phyloP scores from a whole-genome alignment of 2,113 vertebrate genomes.

The Lagopus leucura region DNA sequence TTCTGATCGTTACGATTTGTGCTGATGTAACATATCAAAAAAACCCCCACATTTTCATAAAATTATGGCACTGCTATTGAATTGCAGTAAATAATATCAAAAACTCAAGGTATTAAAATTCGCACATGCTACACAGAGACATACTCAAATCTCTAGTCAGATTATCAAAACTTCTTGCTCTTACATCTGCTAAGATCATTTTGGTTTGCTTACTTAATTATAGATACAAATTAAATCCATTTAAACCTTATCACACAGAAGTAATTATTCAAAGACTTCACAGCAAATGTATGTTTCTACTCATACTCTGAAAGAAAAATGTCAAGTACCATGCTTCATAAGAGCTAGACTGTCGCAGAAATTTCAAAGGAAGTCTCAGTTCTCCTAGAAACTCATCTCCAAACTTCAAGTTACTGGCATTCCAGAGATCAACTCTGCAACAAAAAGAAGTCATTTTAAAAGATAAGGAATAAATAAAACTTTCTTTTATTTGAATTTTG shows the following conservation, averaged over 20 bases:
- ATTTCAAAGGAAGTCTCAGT: constrained; percentile 89
- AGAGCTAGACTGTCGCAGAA: constrained; percentile 87
- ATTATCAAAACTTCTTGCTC: constrained; percentile 39
- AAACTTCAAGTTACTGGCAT: constrained; percentile 97
- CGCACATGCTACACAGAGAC: background rate
- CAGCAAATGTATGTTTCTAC: constrained; percentile 37
- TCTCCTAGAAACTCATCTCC: constrained; percentile 97
- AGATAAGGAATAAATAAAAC: background rate
- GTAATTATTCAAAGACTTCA: constrained; percentile 45
- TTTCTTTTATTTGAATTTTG: background rate
- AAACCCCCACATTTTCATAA: background rate
- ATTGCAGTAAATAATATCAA: constrained; percentile 22
- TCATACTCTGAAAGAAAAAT: constrained; percentile 55
- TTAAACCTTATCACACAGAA: constrained; percentile 52
- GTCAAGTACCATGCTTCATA: constrained; percentile 91
- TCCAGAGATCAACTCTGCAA: constrained; percentile 95
- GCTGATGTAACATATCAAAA: background rate
- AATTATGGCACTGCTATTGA: background rate
- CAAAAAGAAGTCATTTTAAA: background rate
- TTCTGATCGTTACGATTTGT: background rate
- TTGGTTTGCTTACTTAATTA: constrained; percentile 38
- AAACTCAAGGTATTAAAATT: constrained; percentile 16
- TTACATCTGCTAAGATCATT: constrained; percentile 50
- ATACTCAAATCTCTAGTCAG: constrained; percentile 15
- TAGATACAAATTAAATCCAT: constrained; percentile 11